Evolutionary conservation across 2,797 vertebrate species (phyloP).

Genomic region (Peromyscus aztecus): DNA sequence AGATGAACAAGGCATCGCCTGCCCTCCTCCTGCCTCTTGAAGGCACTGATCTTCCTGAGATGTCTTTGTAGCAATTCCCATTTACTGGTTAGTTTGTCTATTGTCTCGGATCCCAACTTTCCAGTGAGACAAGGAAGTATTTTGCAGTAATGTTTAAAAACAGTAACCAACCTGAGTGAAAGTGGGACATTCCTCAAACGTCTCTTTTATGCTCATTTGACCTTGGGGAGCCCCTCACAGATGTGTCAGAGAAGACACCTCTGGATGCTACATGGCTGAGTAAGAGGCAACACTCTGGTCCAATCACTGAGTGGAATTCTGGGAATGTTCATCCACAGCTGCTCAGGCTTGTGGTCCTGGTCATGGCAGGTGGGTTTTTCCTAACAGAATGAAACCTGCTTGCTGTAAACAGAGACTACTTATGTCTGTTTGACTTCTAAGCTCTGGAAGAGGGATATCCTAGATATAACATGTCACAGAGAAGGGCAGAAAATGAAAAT

Average conservation of each 20-base stretch:
- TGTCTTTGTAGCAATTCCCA: not conserved
- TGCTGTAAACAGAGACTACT: too few relatives aligned
- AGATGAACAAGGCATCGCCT: too few relatives aligned
- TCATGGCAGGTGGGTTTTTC: fast-evolving
- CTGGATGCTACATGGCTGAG: fast-evolving
- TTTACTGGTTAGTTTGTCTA: not conserved
- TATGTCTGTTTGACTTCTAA: not conserved
- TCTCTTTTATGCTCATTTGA: not conserved
- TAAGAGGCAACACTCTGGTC: fast-evolving
- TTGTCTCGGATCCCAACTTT: not conserved
- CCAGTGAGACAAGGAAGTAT: not conserved
- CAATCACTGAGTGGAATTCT: fast-evolving
- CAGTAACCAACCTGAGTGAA: not conserved
- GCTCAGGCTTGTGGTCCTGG: fast-evolving
- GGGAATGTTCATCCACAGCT: fast-evolving
- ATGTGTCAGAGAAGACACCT: fast-evolving
- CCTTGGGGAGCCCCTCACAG: not conserved
- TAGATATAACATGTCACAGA: not conserved
- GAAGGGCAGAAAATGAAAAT: not conserved
- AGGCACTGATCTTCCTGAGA: not conserved
- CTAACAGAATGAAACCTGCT: too few relatives aligned
- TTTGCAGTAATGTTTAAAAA: not conserved
- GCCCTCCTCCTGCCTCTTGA: fast-evolving
- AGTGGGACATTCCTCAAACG: fast-evolving
- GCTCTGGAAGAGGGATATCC: not conserved